Evolutionary conservation across 2,888 invertebrate species (phyloP).

Genomic region (Eupithecia tripunctaria): DNA sequence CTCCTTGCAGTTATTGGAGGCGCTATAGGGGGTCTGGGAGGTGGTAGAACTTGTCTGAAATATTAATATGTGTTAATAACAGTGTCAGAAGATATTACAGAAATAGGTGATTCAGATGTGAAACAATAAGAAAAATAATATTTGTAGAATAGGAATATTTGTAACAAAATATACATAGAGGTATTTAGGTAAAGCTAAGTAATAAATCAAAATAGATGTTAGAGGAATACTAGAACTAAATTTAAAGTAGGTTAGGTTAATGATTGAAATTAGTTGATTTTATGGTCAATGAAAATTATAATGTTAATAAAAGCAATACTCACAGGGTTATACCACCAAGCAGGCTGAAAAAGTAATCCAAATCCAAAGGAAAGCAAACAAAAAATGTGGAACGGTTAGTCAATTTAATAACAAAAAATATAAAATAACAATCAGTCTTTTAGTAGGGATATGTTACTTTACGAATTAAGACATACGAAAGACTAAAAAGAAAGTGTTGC

Average conservation of each 20-base stretch:
- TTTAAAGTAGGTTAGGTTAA: neutral
- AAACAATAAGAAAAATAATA: neutral
- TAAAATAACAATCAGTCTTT: conserved; percentile 24
- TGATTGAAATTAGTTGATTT: neutral
- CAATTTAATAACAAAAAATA: conserved; percentile 48
- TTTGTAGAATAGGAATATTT: neutral
- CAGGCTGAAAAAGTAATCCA: conserved; percentile 86
- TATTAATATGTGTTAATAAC: conserved; percentile 35
- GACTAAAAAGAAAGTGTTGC: neutral
- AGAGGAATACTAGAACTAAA: neutral
- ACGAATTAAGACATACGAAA: conserved; percentile 26
- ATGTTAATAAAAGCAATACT: conserved; percentile 79
- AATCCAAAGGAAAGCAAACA: conserved; percentile 67
- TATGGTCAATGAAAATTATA: neutral
- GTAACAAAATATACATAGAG: neutral
- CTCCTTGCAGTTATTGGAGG: conserved; percentile 91
- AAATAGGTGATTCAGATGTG: neutral
- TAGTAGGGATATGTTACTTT: conserved; percentile 4
- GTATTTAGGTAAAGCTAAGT: too few species aligned
- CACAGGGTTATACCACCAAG: conserved; percentile 97
- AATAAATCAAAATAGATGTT: neutral
- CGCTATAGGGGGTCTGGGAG: conserved; percentile 84
- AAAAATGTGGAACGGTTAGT: conserved; percentile 44
- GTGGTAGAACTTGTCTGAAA: conserved; percentile 92
- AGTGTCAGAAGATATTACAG: neutral